These are phyloP conservation scores for Lophochroa leadbeateri DNA, from an alignment of 2,113 vertebrate species.

Conservation along the genomic window DNA sequence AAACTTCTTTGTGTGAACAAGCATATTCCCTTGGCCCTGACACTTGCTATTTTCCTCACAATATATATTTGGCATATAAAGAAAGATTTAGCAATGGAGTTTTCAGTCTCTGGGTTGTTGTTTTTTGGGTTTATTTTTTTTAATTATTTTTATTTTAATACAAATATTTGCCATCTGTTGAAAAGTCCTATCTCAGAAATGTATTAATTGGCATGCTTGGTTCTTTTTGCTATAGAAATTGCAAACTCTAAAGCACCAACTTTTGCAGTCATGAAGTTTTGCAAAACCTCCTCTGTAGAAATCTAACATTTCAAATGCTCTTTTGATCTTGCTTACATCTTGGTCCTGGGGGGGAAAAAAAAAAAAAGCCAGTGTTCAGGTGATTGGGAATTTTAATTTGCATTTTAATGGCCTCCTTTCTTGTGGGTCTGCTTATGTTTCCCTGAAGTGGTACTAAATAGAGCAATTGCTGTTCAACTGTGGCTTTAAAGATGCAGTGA, in stretches of 20 bases:
- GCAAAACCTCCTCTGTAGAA: not conserved
- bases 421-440: not conserved
- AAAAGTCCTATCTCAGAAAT: not conserved
- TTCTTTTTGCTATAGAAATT: not conserved
- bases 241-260: not conserved
- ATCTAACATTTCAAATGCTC: not conserved
- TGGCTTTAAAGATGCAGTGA: not conserved
- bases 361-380: not conserved
- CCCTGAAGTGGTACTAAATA: slow-evolving; percentile 12
- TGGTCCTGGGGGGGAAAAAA: not conserved
- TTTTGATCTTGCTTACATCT: not conserved
- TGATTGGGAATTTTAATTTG: slow-evolving; percentile 25
- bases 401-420: slow-evolving; percentile 30
- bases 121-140: rapidly evolving
- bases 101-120: not conserved
- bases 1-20: not conserved
- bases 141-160: not conserved
- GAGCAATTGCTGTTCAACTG: not conserved
- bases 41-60: not conserved
- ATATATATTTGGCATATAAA: not conserved
- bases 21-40: not conserved
- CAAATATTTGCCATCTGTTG: not conserved
- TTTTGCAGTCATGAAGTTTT: not conserved
- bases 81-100: not conserved
- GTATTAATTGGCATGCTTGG: rapidly evolving